A percentile compares a stretch with the other conserved stretches of the same genome.
These are phyloP conservation scores for Littorina saxatilis DNA, from an alignment of 1,140 invertebrate genomes.

Conservation along the genomic window DNA sequence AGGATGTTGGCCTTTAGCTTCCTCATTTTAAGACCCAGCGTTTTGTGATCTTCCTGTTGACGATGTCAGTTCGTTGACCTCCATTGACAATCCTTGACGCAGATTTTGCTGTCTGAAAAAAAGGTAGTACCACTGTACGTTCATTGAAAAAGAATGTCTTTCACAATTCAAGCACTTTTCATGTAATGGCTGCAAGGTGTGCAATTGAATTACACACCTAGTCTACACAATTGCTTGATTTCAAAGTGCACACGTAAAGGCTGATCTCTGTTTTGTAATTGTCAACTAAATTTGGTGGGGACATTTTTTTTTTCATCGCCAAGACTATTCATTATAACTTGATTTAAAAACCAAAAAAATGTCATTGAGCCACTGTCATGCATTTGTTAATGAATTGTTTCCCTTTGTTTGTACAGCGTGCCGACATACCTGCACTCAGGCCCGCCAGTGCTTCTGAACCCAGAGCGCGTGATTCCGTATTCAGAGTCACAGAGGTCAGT, in stretches of 20 bases:
- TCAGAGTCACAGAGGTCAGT: slow-evolving; percentile 84
- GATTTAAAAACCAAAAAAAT: not conserved
- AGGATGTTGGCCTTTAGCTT: no score
- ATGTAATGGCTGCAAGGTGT: no score
- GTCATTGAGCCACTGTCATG: not conserved
- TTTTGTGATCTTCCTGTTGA: no score
- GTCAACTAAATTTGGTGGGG: not conserved
- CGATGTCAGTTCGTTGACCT: no score
- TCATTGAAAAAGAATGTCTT: no score
- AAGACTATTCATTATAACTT: not conserved
- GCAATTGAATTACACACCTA: no score
- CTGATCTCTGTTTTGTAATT: not conserved
- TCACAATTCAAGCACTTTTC: no score
- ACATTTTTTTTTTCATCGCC: not conserved
- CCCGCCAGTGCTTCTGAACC: slow-evolving; percentile 89
- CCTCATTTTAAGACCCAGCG: no score
- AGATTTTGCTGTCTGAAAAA: no score
- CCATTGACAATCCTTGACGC: no score
- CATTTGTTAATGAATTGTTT: no score
- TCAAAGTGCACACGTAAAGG: not conserved
- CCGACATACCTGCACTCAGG: slow-evolving; percentile 85
- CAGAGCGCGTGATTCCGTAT: slow-evolving; percentile 89
- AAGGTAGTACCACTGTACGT: no score
- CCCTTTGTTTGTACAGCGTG: slow-evolving; percentile 1
- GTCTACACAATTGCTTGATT: not conserved